Evolutionary conservation across 2,113 vertebrate genomes (phyloP), one percentile per base, ranked within the genome.

Genomic region (Penelope pileata): DNA sequence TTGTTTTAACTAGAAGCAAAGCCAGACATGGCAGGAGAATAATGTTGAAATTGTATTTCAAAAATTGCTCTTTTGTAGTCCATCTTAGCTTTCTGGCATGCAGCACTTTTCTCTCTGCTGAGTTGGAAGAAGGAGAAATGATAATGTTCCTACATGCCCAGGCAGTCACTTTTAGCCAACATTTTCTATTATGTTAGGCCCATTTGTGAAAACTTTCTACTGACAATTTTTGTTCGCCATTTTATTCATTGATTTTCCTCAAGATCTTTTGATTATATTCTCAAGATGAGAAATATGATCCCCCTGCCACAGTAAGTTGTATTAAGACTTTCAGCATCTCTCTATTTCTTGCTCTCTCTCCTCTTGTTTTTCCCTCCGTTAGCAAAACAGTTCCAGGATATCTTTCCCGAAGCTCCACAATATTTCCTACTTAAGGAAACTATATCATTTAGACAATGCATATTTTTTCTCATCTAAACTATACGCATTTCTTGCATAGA

Each of bases 191-290:
- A 64, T 62, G 23, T 48, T 91, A 56, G 1, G 2, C 42, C 40
- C 12, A 58, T 8, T 48, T 16, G 36, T 23, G 32, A 77, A 30
- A 63, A 88, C 24, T 7, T 32, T 76, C 29, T 86, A 43, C 30
- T 76, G 86, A 38, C 72, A 92, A 51, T 76, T 95, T 86, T 83
- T 88, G 80, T 86, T 77, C 30, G 78, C 76, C 23, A 48, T 59
- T 94, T 85, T 88, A 11, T 88, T 91, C 75, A 88, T 56, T 93
- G 79, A 95, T 93, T 93, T 95, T 93, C 0, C 3, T 76, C 50
- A 48, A 92, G 72, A 66, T 78, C 54, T 48, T 77, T 23, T 66
- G 60, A 72, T 73, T 80, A 88, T 26, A 58, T 51, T 79, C 83
- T 86, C 80, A 73, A 58, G 15, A 80, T 48, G 32, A 87, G 66